These are phyloP conservation scores for Paradoxurus hermaphroditus DNA, from an alignment of 2,113 vertebrate genomes.

Conservation along the genomic window DNA sequence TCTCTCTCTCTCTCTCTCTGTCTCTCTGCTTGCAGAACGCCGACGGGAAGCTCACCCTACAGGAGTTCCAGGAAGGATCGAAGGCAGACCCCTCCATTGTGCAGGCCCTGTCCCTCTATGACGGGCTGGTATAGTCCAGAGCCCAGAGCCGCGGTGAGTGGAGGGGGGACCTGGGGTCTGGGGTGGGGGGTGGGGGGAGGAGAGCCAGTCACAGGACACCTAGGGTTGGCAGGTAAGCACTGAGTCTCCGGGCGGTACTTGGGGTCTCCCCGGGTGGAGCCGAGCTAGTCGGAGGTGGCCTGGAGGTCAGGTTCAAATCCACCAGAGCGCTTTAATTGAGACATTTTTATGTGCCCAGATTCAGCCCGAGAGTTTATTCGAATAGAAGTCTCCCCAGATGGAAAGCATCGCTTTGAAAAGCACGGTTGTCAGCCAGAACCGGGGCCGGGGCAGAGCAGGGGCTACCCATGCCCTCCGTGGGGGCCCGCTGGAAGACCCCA, in stretches of 20 bases:
- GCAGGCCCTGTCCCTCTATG: slow-evolving; percentile 97
- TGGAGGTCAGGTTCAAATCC: neutral
- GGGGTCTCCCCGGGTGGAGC: neutral
- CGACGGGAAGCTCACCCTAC: slow-evolving; percentile 95
- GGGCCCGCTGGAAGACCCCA: neutral
- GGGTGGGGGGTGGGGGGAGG: accelerated
- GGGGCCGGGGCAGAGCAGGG: too few relatives aligned
- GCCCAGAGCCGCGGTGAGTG: slow-evolving; percentile 85
- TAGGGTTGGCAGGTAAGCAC: neutral
- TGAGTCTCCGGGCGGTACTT: neutral
- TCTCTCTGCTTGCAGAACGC: slow-evolving; percentile 93
- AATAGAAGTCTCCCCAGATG: neutral
- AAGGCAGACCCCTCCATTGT: slow-evolving; percentile 98
- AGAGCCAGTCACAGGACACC: accelerated
- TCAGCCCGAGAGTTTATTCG: neutral
- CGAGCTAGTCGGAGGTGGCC: neutral
- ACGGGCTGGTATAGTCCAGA: slow-evolving; percentile 94
- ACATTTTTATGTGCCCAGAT: neutral
- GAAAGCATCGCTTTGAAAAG: neutral
- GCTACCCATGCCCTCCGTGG: too few relatives aligned
- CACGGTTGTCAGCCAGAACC: neutral
- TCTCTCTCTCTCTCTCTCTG: neutral
- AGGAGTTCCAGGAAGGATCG: slow-evolving; percentile 98
- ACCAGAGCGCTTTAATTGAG: neutral
- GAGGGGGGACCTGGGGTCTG: neutral